Evolutionary conservation across 2,888 invertebrate genomes (phyloP).

Genomic region (Brachypalpus laphriformis): DNA sequence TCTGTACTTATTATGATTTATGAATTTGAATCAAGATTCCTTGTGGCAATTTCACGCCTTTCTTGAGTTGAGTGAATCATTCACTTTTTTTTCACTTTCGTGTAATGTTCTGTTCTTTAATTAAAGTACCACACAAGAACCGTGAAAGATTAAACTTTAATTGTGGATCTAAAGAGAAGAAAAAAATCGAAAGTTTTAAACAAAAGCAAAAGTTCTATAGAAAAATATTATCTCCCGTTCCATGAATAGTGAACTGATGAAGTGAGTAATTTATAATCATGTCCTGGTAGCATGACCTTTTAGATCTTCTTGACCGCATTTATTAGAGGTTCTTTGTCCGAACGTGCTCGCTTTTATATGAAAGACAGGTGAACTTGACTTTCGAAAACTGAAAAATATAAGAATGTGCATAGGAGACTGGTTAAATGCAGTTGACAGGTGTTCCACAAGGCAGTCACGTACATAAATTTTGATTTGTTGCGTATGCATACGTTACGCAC

Average conservation of each 20-base stretch:
- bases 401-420: background rate
- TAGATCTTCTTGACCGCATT: conserved; percentile 59
- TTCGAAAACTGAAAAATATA: conserved; percentile 31
- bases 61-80: conserved; percentile 27
- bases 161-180: background rate
- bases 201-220: conserved; percentile 56
- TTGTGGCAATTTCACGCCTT: conserved; percentile 42
- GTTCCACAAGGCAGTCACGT: conserved; percentile 69
- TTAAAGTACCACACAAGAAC: conserved; percentile 26
- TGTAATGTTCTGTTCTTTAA: conserved; percentile 18
- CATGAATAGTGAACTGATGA: background rate
- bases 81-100: conserved; percentile 39
- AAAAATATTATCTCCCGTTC: background rate
- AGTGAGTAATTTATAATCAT: conserved; percentile 30
- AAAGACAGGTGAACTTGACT: conserved; percentile 40
- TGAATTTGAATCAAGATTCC: conserved; percentile 13
- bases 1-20: conserved; percentile 9
- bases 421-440: conserved; percentile 45
- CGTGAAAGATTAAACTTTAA: conserved; percentile 36
- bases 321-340: conserved; percentile 49
- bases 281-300: conserved; percentile 60
- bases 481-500: conserved; percentile 48
- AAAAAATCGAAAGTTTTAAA: conserved; percentile 31
- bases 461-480: conserved; percentile 54
- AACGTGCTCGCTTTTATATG: conserved; percentile 34